phyloP scores from a whole-genome alignment of 1,140 invertebrate species.

The Drosophila nigromelanica region DNA sequence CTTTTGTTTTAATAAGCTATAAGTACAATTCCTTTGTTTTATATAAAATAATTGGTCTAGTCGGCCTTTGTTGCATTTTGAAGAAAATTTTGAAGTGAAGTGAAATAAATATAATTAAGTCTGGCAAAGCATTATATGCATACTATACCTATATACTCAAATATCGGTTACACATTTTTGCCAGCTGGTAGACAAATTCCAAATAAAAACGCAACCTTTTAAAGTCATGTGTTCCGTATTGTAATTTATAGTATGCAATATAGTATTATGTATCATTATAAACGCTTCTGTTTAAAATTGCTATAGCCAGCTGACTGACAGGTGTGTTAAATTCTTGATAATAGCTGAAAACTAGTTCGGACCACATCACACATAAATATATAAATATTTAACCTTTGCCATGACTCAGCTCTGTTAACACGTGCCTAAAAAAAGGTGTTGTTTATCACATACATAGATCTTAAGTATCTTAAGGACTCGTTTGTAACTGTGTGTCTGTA shows the following conservation, averaged over 20 bases:
- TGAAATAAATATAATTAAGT: no score
- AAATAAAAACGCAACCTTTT: background rate
- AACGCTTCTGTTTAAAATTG: background rate
- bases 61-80: no score
- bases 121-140: no score
- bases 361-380: background rate
- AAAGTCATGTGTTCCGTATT: background rate
- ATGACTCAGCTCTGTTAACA: conserved; percentile 17
- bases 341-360: conserved; percentile 1
- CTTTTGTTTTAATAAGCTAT: no score
- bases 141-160: no score
- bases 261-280: background rate
- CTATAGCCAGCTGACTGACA: conserved; percentile 10
- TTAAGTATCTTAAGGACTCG: conserved; percentile 8
- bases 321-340: conserved; percentile 5
- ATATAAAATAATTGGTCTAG: no score
- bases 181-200: background rate
- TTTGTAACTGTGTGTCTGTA: conserved; percentile 2
- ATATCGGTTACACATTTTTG: background rate
- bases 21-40: no score
- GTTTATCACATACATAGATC: conserved; percentile 13
- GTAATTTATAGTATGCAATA: no score
- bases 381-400: background rate
- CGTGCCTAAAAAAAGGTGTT: conserved; percentile 26
- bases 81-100: no score